These are phyloP conservation scores for Gorsachius magnificus DNA, from an alignment of 2,797 vertebrate species.

Conservation along the genomic window DNA sequence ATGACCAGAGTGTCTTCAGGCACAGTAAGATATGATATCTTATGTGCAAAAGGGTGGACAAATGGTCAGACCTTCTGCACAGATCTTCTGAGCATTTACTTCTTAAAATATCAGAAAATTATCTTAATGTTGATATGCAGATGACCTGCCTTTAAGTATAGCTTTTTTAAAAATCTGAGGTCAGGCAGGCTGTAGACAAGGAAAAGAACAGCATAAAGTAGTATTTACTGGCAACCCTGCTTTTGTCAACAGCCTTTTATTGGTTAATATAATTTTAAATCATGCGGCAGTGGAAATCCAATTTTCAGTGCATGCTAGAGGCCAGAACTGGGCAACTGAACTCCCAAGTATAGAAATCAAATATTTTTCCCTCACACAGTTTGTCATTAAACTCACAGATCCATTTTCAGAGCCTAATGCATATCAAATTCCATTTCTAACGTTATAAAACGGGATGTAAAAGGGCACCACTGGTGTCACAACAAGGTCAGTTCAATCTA, in stretches of 20 bases:
- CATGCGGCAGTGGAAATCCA: not conserved
- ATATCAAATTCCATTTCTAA: not conserved
- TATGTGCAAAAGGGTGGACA: not conserved
- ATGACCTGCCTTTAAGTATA: not conserved
- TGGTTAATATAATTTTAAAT: constrained; percentile 13
- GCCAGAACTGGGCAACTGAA: not conserved
- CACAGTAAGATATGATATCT: not conserved
- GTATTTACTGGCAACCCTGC: not conserved
- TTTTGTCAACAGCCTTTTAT: not conserved
- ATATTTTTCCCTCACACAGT: not conserved
- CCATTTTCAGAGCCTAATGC: not conserved
- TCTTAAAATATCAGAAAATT: not conserved
- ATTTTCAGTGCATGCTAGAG: not conserved
- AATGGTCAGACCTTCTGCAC: not conserved
- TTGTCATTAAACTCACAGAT: not conserved
- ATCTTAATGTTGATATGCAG: not conserved
- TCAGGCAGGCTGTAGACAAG: not conserved
- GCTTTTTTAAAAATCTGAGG: not conserved
- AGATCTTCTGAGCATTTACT: not conserved
- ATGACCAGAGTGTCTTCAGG: not conserved
- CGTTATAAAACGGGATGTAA: not conserved
- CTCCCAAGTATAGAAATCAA: not conserved
- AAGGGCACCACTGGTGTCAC: not conserved
- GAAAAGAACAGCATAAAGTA: not conserved
- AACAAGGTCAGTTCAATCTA: not conserved